Percentiles rank a stretch among this genome's conserved stretches.
phyloP scores from a whole-genome alignment of 2,113 vertebrate species.

The Platichthys flesus region DNA sequence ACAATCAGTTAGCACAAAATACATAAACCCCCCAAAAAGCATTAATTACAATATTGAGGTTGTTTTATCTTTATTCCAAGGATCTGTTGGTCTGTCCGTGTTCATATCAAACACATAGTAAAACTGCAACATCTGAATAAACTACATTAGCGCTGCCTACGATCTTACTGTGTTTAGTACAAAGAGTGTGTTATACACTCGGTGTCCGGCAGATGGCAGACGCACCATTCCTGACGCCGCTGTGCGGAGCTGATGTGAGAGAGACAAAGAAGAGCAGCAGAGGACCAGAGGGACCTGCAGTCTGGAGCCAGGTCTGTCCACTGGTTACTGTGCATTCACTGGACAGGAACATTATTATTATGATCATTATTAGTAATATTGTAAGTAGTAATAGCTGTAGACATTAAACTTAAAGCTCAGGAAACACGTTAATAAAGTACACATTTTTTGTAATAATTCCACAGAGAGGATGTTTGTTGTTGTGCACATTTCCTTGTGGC shows the following conservation, averaged over 20 bases:
- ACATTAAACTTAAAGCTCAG: not conserved
- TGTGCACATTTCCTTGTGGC: not conserved
- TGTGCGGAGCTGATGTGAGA: constrained; percentile 47
- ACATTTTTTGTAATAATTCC: not conserved
- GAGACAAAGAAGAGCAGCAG: constrained; percentile 73
- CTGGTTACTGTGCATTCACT: constrained; percentile 7
- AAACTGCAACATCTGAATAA: not conserved
- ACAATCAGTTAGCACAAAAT: not conserved
- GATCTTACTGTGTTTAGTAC: not conserved
- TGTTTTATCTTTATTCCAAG: not conserved
- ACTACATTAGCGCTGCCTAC: not conserved
- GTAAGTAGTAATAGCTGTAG: no score
- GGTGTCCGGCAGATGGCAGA: constrained; percentile 81
- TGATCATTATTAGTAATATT: not conserved
- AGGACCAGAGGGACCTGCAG: constrained; percentile 44
- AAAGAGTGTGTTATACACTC: constrained; percentile 18
- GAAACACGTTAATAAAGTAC: not conserved
- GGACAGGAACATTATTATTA: not conserved
- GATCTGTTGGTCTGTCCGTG: not conserved
- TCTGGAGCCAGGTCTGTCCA: constrained; percentile 31
- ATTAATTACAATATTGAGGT: no score
- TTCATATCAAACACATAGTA: not conserved
- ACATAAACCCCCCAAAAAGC: no score
- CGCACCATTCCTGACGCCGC: constrained; percentile 74
- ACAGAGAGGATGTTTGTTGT: not conserved